Evolutionary conservation across 2,113 vertebrate genomes (phyloP).

Genomic region (Dicentrarchus labrax): DNA sequence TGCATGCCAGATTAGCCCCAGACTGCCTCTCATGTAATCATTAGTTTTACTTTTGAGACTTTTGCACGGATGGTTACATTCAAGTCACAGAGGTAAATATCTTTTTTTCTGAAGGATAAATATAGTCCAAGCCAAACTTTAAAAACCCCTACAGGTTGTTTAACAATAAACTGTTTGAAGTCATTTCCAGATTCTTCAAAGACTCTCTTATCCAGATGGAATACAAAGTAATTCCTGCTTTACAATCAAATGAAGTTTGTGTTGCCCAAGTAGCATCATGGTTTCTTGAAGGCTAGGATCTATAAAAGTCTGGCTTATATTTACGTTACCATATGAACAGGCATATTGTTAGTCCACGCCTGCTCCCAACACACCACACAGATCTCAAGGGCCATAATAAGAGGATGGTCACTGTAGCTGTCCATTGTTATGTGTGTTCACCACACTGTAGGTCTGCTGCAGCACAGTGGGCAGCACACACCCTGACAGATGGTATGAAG

Average conservation of each 20-base stretch:
- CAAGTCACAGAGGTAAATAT: neutral
- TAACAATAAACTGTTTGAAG: neutral
- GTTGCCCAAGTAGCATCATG: neutral
- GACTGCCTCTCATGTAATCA: neutral
- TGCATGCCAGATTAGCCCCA: neutral
- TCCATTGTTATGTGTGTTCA: neutral
- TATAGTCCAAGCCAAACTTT: neutral
- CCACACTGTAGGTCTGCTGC: conserved; percentile 4
- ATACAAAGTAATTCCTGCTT: conserved; percentile 16
- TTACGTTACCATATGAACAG: neutral
- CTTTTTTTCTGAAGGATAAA: neutral
- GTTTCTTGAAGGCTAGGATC: neutral
- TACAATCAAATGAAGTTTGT: conserved; percentile 2
- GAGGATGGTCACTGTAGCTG: neutral
- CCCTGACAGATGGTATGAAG: conserved; percentile 43
- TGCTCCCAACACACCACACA: neutral
- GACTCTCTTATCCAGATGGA: conserved; percentile 5
- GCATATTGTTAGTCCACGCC: neutral
- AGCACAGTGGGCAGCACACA: conserved; percentile 3
- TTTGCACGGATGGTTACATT: neutral
- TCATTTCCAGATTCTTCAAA: conserved; percentile 16
- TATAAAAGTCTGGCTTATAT: neutral
- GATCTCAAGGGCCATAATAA: neutral
- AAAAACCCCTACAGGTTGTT: neutral
- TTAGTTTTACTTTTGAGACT: conserved; percentile 20